Evolutionary conservation across 2,113 vertebrate species (phyloP).

Genomic region (Pituophis catenifer): DNA sequence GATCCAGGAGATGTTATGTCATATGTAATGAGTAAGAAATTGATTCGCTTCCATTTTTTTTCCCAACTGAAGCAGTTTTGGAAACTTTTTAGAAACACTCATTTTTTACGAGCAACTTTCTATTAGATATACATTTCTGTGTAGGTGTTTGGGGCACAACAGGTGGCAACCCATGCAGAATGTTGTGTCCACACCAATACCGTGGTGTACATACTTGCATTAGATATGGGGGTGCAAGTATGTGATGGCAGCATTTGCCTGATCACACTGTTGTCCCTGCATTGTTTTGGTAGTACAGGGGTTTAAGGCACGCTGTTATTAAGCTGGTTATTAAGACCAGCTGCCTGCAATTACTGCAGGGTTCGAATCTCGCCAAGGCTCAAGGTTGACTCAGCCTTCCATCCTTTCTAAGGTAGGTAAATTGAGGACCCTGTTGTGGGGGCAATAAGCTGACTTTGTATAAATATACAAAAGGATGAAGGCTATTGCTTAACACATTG

Average conservation of each 20-base stretch:
- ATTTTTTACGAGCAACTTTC: not conserved
- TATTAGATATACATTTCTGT: no score
- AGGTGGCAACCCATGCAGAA: not conserved
- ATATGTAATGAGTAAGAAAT: not conserved
- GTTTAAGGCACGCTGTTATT: no score
- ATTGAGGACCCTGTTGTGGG: no score
- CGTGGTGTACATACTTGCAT: not conserved
- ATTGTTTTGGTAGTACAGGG: not conserved
- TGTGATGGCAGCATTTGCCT: not conserved
- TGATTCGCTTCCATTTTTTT: not conserved
- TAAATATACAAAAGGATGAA: no score
- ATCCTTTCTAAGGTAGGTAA: no score
- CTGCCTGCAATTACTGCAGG: no score
- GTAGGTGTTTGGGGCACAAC: not conserved
- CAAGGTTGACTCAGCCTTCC: no score
- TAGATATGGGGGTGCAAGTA: not conserved
- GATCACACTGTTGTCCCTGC: not conserved
- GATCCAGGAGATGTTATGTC: not conserved
- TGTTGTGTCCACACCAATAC: not conserved
- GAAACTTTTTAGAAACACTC: not conserved
- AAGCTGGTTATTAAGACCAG: no score
- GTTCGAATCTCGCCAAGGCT: no score
- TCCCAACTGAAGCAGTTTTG: not conserved
- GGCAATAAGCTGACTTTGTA: no score
- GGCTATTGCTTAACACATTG: no score